Evolutionary conservation across 2,797 vertebrate species (phyloP).

Genomic region (Calcarius lapponicus): DNA sequence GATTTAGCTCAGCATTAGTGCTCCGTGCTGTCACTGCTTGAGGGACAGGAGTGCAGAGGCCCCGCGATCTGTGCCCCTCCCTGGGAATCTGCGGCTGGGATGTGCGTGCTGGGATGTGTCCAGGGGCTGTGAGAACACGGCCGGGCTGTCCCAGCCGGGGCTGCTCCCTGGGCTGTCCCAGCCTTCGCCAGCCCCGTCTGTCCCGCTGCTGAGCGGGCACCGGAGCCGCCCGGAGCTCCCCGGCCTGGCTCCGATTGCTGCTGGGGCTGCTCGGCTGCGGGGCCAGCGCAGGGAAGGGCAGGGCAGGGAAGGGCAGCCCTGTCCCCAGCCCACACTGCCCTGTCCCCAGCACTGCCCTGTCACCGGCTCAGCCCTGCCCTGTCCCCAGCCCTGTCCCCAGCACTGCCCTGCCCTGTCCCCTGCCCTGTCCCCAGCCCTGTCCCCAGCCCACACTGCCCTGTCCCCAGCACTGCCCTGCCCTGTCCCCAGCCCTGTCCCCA

Average conservation of each 20-base stretch:
- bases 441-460: too few species aligned
- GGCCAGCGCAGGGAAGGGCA: not conserved
- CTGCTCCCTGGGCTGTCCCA: not conserved
- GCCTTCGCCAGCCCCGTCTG: rapidly evolving
- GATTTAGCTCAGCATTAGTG: rapidly evolving
- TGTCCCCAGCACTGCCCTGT: too few species aligned
- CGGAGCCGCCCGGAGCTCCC: not conserved
- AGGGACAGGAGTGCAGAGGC: not conserved
- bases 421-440: too few species aligned
- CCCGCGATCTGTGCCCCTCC: rapidly evolving
- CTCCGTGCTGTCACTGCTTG: not conserved
- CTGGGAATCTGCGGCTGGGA: rapidly evolving
- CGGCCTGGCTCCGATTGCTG: rapidly evolving
- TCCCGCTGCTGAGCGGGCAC: rapidly evolving
- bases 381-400: too few species aligned
- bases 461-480: too few species aligned
- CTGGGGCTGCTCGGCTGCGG: not conserved
- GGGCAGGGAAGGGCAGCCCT: not conserved
- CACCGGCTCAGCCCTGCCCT: too few species aligned
- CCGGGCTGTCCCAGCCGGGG: not conserved
- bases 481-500: too few species aligned
- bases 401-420: too few species aligned
- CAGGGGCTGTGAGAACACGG: not conserved
- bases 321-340: too few species aligned
- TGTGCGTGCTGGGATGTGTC: not conserved